A percentile compares a stretch with the other conserved stretches of the same genome.
Evolutionary conservation across 2,113 vertebrate species (phyloP).

Genomic region (Tachuris rubrigastra): DNA sequence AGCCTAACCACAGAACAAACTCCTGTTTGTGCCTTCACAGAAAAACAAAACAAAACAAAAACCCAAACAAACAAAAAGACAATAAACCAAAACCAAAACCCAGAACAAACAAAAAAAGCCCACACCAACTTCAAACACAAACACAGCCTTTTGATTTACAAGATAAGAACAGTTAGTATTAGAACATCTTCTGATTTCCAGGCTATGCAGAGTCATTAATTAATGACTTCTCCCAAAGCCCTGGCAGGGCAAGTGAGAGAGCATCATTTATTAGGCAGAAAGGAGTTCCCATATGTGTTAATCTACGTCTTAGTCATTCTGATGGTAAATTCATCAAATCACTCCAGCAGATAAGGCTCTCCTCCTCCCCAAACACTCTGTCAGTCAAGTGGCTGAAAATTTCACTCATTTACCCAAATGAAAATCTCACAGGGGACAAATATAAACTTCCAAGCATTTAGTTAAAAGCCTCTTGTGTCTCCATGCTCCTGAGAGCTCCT

Average conservation of each 20-base stretch:
- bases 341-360: not conserved
- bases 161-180: not conserved
- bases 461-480: not conserved
- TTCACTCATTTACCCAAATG: not conserved
- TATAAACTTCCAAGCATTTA: not conserved
- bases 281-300: not conserved
- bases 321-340: slow-evolving; percentile 18
- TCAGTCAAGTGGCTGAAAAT: slow-evolving; percentile 1
- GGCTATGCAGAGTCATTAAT: not conserved
- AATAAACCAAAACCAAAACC: not conserved
- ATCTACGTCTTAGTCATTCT: not conserved
- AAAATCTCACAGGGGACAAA: not conserved
- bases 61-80: not conserved
- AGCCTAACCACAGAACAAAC: not conserved
- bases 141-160: not conserved
- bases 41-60: not conserved
- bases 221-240: not conserved
- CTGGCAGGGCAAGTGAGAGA: not conserved
- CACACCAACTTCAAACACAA: not conserved
- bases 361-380: not conserved
- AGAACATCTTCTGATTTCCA: not conserved
- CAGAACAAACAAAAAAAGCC: not conserved
- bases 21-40: not conserved
- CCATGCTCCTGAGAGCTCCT: not conserved
- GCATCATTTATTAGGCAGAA: slow-evolving; percentile 33